Conservation (phyloP, 64 coral and sea anemone species). For the Montipora capricornis region DNA sequence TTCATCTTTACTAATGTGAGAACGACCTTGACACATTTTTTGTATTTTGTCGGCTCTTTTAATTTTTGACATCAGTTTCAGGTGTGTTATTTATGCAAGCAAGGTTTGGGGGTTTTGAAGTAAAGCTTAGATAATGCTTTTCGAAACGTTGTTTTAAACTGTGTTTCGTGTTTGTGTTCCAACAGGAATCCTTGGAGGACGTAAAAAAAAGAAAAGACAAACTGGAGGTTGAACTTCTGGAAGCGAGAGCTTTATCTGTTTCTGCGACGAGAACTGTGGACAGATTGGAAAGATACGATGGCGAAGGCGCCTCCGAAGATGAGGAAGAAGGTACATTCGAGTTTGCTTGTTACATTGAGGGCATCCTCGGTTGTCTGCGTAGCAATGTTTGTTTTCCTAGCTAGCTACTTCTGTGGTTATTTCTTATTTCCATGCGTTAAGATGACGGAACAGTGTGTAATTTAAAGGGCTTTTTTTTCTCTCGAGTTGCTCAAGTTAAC, state of each 20-base stretch:
- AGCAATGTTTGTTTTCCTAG: neutral
- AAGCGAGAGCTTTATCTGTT: constrained; percentile 72
- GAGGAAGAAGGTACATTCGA: constrained; percentile 75
- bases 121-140: neutral
- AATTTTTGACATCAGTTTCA: too few relatives aligned
- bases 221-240: constrained; percentile 69
- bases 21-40: too few relatives aligned
- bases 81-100: too few relatives aligned
- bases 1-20: too few relatives aligned
- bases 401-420: neutral
- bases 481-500: too few relatives aligned
- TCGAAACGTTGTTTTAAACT: neutral
- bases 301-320: constrained; percentile 91
- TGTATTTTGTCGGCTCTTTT: too few relatives aligned
- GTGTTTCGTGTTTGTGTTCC: neutral
- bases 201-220: constrained; percentile 92
- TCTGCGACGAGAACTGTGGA: constrained; percentile 78
- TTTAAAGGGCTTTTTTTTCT: too few relatives aligned
- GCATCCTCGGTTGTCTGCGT: neutral
- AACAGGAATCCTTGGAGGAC: constrained; percentile 88
- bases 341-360: neutral
- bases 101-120: neutral
- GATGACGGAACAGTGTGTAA: too few relatives aligned
- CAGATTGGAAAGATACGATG: constrained; percentile 77
- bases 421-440: neutral